Base-by-base conservation (phyloP, 2,888 invertebrate species). In the Nycteola revayana region DNA sequence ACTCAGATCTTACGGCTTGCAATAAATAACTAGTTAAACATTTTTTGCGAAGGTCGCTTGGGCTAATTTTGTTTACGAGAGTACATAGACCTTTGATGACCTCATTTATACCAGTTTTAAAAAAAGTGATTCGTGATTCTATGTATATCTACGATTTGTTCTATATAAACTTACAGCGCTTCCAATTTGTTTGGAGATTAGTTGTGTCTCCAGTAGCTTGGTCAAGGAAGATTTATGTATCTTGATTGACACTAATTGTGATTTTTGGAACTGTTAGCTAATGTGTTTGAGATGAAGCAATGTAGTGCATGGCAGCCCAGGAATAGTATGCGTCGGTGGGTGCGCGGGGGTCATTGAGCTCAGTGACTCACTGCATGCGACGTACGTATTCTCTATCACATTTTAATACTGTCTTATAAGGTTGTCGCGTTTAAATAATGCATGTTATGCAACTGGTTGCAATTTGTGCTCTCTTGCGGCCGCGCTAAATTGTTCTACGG, bases 381-480 rank as follows among this genome's bases (percentile, higher is more conserved):
- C 79, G 75, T 69, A 71, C 71, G 76, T 72, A 76, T 71, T 71
- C 70, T 76, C 80, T 81, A 84, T 83, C 76, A 84, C 79, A 76
- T 80, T n/a, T n/a, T 85, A 84, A 82, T 83, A 81, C 82, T 86
- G 86, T 87, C 85, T 72, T 85, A 84, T 81, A 85, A 82, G 84
- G 84, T 76, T 79, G 78, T 76, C 75, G 75, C 72, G 75, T 73
- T 86, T 85, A 79, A 85, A 86, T 83, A 86, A 85, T 84, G 84
- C 79, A 83, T 80, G 83, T 85, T 85, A 87, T 81, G 82, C 81
- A 85, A 84, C 81, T 80, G 74, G 77, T 72, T 72, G 78, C 75
- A 81, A 81, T 83, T 83, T 82, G 79, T 77, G 79, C 68, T 68
- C 72, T 70, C 67, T 57, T 54, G 65, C 57, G 50, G 54, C 48